Base-by-base conservation (phyloP, 2,888 invertebrate species). In the Epinotia ramella region DNA sequence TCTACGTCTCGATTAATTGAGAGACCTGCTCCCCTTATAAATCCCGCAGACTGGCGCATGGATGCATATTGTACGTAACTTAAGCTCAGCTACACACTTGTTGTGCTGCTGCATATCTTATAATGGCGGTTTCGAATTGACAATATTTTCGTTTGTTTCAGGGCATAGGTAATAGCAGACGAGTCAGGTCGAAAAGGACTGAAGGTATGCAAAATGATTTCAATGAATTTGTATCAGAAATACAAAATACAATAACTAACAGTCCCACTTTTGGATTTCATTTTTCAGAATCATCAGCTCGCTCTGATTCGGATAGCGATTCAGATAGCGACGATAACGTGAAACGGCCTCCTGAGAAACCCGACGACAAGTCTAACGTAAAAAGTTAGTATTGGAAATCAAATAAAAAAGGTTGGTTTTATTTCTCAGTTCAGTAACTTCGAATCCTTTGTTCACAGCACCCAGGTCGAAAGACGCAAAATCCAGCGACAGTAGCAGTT, bases 311-410 rank as follows among this genome's bases (percentile, higher is more conserved):
- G 0, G 95, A 95, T 78, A 95, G 94, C 77, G 94, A 94, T 80
- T 94, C 95, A 18, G 95, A 95, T 79, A 95, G 95, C 40, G 95
- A 95, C 81, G 83, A 89, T 76, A 88, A 93, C 80, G 88, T 90
- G 33, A 94, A 94, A 77, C 87, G 92, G 77, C 87, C 91, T 46
- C 87, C 91, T 4, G 93, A 93, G 73, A 93, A 93, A 78, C 80
- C 84, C 0, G 91, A 91, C 28, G 94, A 94, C 12, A 94, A 94
- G 82, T 86, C 86, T 0, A 82, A 65, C 60, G 80, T 84, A 46
- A 93, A 92, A 86, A 86, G 93, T 93, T 86, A 84, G 87, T 78
- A 62, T 71, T 57, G 70, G n/a, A 65, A 69, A 76, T 76, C 2
- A 20, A 53, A 33, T 65, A 2, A 28, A 16, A 24, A 53, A 28